These are phyloP conservation scores for Ditylenchus dipsaci DNA, from an alignment of 1,140 invertebrate species.

Conservation along the genomic window DNA sequence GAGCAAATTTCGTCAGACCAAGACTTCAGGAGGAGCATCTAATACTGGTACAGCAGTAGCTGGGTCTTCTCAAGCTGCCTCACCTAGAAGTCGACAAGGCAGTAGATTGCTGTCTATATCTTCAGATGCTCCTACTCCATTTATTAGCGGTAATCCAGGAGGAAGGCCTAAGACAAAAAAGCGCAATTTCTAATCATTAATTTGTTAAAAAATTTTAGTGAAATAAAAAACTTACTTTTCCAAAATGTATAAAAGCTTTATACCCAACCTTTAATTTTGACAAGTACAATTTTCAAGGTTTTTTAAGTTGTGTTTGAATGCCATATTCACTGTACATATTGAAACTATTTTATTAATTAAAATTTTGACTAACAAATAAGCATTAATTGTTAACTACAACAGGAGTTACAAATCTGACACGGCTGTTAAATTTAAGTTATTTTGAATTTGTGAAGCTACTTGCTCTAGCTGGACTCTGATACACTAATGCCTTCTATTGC, in stretches of 20 bases:
- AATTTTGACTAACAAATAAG: too few relatives aligned
- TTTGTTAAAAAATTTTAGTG: not conserved
- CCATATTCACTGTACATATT: too few relatives aligned
- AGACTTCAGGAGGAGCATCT: not conserved
- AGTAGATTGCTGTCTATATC: not conserved
- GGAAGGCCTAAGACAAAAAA: not conserved
- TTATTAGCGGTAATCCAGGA: not conserved
- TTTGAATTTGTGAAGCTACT: constrained; percentile 1
- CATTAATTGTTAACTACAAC: not conserved
- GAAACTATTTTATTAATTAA: too few relatives aligned
- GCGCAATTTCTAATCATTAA: not conserved
- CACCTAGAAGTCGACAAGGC: not conserved
- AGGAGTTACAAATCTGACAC: constrained; percentile 1
- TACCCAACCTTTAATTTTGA: too few relatives aligned
- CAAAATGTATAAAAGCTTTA: too few relatives aligned
- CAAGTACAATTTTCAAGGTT: too few relatives aligned
- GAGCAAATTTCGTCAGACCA: constrained; percentile 14
- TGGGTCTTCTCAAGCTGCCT: not conserved
- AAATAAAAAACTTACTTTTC: too few relatives aligned
- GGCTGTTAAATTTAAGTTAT: constrained; percentile 2
- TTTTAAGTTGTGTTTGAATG: too few relatives aligned
- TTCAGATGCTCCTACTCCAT: not conserved
- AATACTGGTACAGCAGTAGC: not conserved
- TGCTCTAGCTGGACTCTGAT: constrained; percentile 1
- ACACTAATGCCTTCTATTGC: constrained; percentile 1